phyloP scores from a whole-genome alignment of 2,797 vertebrate genomes.

The Phalanger gymnotis region DNA sequence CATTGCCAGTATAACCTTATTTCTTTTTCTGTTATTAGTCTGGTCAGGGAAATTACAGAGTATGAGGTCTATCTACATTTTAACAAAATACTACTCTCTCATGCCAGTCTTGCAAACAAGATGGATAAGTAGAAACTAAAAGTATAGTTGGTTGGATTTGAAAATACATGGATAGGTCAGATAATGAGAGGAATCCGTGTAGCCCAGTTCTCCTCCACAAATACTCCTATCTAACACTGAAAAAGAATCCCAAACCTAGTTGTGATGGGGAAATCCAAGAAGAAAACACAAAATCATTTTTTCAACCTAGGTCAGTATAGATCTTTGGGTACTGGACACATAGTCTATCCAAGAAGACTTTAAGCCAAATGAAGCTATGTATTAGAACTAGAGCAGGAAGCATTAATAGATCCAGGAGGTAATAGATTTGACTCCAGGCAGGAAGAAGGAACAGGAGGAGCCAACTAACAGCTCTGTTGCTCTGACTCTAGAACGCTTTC shows the following conservation, averaged over 20 bases:
- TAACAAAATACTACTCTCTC: neutral
- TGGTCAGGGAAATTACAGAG: neutral
- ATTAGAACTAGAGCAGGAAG: neutral
- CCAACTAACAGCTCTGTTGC: neutral
- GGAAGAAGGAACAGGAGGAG: neutral
- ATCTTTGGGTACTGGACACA: neutral
- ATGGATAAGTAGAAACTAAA: neutral
- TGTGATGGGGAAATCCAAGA: neutral
- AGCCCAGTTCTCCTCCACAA: neutral
- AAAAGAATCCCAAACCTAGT: neutral
- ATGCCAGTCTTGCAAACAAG: neutral
- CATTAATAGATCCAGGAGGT: neutral
- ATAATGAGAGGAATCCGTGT: neutral
- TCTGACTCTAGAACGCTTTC: neutral
- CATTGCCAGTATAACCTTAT: neutral
- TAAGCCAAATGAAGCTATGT: neutral
- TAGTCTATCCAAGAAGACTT: neutral
- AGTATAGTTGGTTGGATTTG: neutral
- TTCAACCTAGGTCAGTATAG: neutral
- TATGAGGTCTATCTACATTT: neutral
- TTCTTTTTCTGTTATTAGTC: neutral
- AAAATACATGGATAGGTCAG: too few relatives aligned
- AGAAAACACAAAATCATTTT: neutral
- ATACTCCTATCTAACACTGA: neutral
- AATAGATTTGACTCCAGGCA: neutral